A percentile compares a stretch with the other conserved stretches of the same genome.
Conservation (phyloP, 2,113 vertebrate genomes). For the Hypocryptadius cinnamomeus region DNA sequence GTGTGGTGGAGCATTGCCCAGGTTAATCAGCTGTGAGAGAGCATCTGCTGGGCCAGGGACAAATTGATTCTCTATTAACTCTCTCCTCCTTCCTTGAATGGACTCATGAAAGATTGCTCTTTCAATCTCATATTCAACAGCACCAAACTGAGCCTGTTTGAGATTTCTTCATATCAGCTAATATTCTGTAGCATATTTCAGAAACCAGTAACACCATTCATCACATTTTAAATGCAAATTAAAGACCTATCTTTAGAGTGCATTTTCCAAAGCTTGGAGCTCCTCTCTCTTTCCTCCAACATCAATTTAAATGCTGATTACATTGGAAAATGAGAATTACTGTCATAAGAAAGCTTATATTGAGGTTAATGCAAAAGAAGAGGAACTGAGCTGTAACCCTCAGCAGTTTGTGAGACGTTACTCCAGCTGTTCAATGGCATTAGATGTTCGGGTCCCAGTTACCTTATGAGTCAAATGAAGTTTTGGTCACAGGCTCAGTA, state of each 20-base stretch:
- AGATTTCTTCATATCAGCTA: background rate
- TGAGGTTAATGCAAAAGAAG: background rate
- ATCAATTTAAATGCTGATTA: background rate
- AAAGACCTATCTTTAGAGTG: background rate
- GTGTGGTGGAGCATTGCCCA: background rate
- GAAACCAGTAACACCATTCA: background rate
- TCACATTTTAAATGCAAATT: background rate
- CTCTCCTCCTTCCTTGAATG: background rate
- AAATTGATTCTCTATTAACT: background rate
- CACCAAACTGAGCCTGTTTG: background rate
- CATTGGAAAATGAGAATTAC: background rate
- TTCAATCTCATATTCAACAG: background rate
- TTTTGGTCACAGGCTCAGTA: background rate
- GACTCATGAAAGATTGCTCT: background rate
- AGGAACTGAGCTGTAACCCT: background rate
- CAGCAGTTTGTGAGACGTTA: background rate
- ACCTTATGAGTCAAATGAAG: background rate
- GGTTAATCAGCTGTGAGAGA: slow-evolving; percentile 22
- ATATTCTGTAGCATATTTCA: background rate
- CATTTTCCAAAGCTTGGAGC: background rate
- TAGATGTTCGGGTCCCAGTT: accelerated
- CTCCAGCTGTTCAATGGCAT: background rate
- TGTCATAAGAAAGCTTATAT: background rate
- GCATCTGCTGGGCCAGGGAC: slow-evolving; percentile 17
- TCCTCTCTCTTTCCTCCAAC: background rate